These are phyloP conservation scores for Polyommatus iphigenia DNA, from an alignment of 2,888 invertebrate genomes.

Conservation along the genomic window DNA sequence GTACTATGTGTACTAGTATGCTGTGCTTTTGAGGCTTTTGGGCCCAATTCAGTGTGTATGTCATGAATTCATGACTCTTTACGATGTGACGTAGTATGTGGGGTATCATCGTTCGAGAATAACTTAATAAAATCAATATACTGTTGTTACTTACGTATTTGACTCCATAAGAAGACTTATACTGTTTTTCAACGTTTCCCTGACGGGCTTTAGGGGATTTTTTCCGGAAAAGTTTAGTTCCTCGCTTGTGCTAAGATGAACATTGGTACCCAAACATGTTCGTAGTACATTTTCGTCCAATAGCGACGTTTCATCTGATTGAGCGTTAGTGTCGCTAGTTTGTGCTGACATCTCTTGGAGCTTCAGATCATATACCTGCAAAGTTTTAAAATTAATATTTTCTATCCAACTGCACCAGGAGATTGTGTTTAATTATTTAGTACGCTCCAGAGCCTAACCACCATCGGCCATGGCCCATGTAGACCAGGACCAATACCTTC, in stretches of 20 bases:
- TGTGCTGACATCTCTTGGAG: slow-evolving; percentile 64
- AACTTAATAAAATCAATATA: no score
- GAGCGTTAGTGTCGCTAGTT: slow-evolving; percentile 48
- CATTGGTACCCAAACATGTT: slow-evolving; percentile 63
- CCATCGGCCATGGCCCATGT: no score
- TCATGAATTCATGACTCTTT: no score
- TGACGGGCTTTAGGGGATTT: slow-evolving; percentile 65
- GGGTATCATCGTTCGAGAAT: no score
- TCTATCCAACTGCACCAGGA: neutral
- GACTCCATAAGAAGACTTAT: slow-evolving; percentile 71
- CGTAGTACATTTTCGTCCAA: slow-evolving; percentile 60
- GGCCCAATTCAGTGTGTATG: no score
- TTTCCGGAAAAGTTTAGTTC: slow-evolving; percentile 61
- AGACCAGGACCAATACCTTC: no score
- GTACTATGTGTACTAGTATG: no score
- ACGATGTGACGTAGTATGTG: no score
- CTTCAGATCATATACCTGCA: slow-evolving; percentile 68
- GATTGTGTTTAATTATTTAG: no score
- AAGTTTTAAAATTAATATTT: neutral
- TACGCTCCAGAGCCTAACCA: no score
- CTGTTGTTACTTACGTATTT: slow-evolving; percentile 29
- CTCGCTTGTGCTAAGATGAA: slow-evolving; percentile 67
- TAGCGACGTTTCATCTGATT: slow-evolving; percentile 48
- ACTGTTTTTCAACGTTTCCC: slow-evolving; percentile 72
- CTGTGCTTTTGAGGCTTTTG: no score